Evolutionary conservation across 1,140 invertebrate species (phyloP).

Genomic region (Zaprionus gabonicus): DNA sequence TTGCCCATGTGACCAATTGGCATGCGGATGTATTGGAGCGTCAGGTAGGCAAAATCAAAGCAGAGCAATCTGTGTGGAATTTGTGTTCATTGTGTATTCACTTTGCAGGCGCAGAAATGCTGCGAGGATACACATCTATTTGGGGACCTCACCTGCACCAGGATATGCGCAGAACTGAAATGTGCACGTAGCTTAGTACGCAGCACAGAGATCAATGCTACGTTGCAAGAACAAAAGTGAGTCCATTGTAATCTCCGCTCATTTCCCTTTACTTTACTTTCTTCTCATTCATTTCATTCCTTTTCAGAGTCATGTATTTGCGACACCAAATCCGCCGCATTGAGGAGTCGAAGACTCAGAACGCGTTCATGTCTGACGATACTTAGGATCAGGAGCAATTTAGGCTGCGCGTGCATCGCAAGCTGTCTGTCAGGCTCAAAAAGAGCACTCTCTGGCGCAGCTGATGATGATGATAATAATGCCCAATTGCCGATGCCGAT

Average conservation of each 20-base stretch:
- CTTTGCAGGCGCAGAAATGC: slow-evolving; percentile 90
- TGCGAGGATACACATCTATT: slow-evolving; percentile 93
- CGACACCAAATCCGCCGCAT: slow-evolving; percentile 94
- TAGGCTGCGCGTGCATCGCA: slow-evolving; percentile 79
- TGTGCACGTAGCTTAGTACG: slow-evolving; percentile 96
- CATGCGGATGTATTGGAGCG: slow-evolving; percentile 96
- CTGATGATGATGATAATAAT: slow-evolving; percentile 74
- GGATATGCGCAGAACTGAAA: slow-evolving; percentile 97
- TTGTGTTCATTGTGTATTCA: neutral
- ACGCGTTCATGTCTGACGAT: slow-evolving; percentile 89
- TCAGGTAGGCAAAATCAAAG: slow-evolving; percentile 88
- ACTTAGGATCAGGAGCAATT: slow-evolving; percentile 84
- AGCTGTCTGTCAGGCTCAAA: slow-evolving; percentile 79
- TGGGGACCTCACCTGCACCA: slow-evolving; percentile 94
- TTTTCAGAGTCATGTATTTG: slow-evolving; percentile 93
- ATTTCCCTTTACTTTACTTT: too few relatives aligned
- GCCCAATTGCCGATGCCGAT: slow-evolving; percentile 4
- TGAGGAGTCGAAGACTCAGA: slow-evolving; percentile 96
- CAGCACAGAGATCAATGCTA: slow-evolving; percentile 97
- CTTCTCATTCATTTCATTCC: neutral
- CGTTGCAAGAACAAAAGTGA: slow-evolving; percentile 98
- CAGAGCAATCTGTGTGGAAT: neutral
- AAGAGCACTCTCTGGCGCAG: slow-evolving; percentile 76
- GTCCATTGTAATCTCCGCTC: slow-evolving; percentile 48
- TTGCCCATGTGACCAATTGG: slow-evolving; percentile 96